Conservation (phyloP, 2,113 vertebrate genomes). For the Hiodon tergisus region DNA sequence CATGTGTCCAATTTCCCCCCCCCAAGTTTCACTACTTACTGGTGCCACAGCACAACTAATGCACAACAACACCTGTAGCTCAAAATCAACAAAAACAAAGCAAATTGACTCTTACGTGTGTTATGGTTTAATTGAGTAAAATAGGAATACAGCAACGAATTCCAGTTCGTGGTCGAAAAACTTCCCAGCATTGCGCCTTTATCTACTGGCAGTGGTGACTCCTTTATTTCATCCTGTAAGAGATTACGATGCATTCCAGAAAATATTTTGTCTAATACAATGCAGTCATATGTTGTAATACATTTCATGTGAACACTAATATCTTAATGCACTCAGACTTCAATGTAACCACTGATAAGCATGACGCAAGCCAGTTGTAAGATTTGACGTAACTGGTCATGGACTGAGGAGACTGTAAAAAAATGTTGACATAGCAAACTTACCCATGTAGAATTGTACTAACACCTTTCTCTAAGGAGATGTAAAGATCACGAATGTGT, state of each 20-base stretch:
- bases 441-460: conserved; percentile 9
- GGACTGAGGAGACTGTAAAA: neutral
- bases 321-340: conserved; percentile 3
- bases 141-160: neutral
- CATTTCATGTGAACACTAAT: neutral
- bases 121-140: conserved; percentile 18
- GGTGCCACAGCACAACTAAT: neutral
- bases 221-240: neutral
- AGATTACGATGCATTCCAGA: neutral
- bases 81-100: conserved; percentile 16
- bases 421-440: conserved; percentile 7
- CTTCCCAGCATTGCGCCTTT: neutral
- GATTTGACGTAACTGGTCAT: conserved; percentile 15
- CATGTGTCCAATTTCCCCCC: neutral
- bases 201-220: neutral
- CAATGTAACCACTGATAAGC: conserved; percentile 6
- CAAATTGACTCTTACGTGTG: neutral
- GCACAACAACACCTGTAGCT: neutral
- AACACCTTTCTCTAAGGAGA: neutral
- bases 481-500: neutral
- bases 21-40: neutral
- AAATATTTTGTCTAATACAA: neutral
- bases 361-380: conserved; percentile 23
- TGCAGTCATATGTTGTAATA: neutral
- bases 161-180: neutral